Conservation (phyloP, 2,797 vertebrate species). For the Nyctibius grandis region DNA sequence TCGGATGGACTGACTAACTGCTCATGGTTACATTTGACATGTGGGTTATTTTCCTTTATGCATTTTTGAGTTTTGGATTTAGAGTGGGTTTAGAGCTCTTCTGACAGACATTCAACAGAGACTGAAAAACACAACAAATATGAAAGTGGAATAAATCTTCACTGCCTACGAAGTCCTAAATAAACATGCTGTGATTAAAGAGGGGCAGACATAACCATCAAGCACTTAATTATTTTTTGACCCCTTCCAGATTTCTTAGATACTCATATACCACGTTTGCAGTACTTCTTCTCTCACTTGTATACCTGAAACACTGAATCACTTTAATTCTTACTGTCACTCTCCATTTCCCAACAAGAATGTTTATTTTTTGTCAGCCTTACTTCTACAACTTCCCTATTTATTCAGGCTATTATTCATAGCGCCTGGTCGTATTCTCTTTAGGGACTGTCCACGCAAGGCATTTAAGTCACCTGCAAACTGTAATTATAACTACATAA, state of each 20-base stretch:
- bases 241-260: not conserved
- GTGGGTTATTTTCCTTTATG: not conserved
- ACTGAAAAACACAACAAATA: not conserved
- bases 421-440: not conserved
- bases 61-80: not conserved
- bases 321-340: not conserved
- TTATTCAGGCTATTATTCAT: not conserved
- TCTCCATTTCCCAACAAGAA: not conserved
- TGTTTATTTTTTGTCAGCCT: constrained; percentile 17
- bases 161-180: not conserved
- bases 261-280: not conserved
- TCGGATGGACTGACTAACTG: not conserved
- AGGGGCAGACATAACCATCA: not conserved
- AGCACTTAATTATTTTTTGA: not conserved
- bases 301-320: not conserved
- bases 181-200: not conserved
- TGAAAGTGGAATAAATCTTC: not conserved
- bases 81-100: not conserved
- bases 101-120: not conserved
- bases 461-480: not conserved
- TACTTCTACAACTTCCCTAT: not conserved
- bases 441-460: not conserved
- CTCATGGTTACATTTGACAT: not conserved
- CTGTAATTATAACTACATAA: not conserved
- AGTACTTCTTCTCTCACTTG: not conserved